Percentiles rank a stretch among this genome's conserved stretches.
Conservation (phyloP, 2,797 vertebrate genomes). For the Danio kyathit region DNA sequence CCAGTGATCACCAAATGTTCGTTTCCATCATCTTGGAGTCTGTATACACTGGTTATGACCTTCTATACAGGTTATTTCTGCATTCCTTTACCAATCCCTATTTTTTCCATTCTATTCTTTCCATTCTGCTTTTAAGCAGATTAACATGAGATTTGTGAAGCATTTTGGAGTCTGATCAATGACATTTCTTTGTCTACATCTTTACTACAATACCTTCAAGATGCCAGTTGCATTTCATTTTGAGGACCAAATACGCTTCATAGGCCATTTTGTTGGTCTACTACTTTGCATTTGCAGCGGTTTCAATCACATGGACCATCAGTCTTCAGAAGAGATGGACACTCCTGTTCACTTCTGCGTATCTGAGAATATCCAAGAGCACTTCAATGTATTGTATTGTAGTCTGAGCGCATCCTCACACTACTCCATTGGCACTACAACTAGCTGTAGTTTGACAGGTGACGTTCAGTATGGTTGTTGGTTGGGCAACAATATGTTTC, state of each 20-base stretch:
- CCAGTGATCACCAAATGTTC: neutral
- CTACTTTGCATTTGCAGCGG: neutral
- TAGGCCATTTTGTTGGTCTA: neutral
- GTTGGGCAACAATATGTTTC: neutral
- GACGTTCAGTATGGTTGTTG: neutral
- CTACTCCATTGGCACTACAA: neutral
- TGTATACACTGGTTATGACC: neutral
- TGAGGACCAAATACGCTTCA: neutral
- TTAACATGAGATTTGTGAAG: neutral
- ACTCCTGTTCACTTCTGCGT: neutral
- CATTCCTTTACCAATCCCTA: neutral
- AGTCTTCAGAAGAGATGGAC: neutral
- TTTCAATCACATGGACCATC: neutral
- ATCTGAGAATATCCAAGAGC: neutral
- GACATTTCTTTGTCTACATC: neutral
- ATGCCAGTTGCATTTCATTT: neutral
- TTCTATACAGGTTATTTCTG: neutral
- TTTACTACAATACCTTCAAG: neutral
- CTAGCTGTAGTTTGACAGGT: neutral
- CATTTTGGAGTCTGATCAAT: neutral
- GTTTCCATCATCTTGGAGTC: neutral
- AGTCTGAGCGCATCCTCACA: constrained; percentile 25
- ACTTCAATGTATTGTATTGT: neutral
- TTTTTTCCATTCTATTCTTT: no score
- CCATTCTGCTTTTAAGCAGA: neutral